A percentile compares a stretch with the other conserved stretches of the same genome.
Conservation (phyloP, 2,797 vertebrate genomes). For the Cryptoblepharus egeriae region DNA sequence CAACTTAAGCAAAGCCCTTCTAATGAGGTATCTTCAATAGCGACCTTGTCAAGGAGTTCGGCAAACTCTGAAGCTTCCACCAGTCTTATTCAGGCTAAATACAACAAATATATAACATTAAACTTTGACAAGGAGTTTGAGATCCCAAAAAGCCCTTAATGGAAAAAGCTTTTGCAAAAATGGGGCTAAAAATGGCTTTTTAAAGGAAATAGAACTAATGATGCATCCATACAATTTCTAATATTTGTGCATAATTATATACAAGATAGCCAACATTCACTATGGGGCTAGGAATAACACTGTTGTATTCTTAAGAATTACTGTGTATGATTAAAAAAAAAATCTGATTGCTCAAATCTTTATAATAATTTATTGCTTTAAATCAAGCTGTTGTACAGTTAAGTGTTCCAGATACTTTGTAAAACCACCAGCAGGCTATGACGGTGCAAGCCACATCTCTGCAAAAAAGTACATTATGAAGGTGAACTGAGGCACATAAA, state of each 20-base stretch:
- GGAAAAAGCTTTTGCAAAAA: not conserved
- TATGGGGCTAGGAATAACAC: not conserved
- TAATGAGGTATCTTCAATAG: not conserved
- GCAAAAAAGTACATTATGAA: slow-evolving; percentile 42
- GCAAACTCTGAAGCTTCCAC: not conserved
- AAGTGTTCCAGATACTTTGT: slow-evolving; percentile 31
- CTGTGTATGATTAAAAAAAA: too few relatives aligned
- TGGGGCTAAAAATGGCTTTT: not conserved
- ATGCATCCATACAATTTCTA: too few relatives aligned
- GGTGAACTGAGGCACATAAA: slow-evolving; percentile 55
- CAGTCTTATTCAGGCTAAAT: not conserved
- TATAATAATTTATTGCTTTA: slow-evolving; percentile 72
- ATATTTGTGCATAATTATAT: too few relatives aligned
- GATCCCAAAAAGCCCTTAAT: too few relatives aligned
- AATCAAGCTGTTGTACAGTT: slow-evolving; percentile 54
- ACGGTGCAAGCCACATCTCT: slow-evolving; percentile 38
- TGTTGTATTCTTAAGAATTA: not conserved
- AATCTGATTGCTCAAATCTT: slow-evolving; percentile 47
- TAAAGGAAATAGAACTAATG: too few relatives aligned
- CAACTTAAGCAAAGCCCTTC: not conserved
- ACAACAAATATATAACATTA: not conserved
- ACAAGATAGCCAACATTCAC: not conserved
- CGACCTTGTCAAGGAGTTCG: not conserved
- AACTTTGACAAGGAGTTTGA: not conserved
- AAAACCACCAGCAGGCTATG: slow-evolving; percentile 34